phyloP scores from a whole-genome alignment of 1,140 invertebrate species.

The Euglossa dilemma region DNA sequence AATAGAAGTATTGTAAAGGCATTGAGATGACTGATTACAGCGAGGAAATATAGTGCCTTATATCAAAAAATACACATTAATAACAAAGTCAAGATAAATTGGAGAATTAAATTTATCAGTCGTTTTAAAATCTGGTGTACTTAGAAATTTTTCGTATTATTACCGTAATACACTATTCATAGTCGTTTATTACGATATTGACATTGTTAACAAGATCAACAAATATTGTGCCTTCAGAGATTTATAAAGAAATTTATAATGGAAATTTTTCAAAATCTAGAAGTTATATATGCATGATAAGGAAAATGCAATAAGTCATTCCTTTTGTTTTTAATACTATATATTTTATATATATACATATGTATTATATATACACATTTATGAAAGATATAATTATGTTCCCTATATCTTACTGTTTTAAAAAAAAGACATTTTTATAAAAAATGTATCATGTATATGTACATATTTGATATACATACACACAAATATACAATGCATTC shows the following conservation, averaged over 20 bases:
- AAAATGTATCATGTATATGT: constrained; percentile 4
- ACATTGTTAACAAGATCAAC: neutral
- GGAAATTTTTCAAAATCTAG: constrained; percentile 14
- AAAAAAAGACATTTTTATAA: constrained; percentile 44
- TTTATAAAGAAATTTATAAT: constrained; percentile 30
- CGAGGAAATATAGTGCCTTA: constrained; percentile 64
- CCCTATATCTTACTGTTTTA: constrained; percentile 53
- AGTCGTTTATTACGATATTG: constrained; percentile 17
- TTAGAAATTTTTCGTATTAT: constrained; percentile 60
- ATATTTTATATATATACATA: constrained; percentile 57
- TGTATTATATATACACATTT: constrained; percentile 35
- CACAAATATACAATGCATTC: neutral
- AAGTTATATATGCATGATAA: constrained; percentile 29
- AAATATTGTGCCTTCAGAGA: constrained; percentile 17
- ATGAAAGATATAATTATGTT: constrained; percentile 45
- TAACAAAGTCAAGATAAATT: constrained; percentile 50
- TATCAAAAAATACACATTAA: constrained; percentile 50
- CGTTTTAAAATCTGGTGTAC: constrained; percentile 59
- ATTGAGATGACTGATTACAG: constrained; percentile 68
- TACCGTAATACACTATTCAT: constrained; percentile 18
- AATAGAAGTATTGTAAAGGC: constrained; percentile 40
- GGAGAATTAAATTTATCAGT: constrained; percentile 28
- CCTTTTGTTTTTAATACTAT: constrained; percentile 40
- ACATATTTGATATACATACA: constrained; percentile 22
- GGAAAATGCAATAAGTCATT: constrained; percentile 34